These are phyloP conservation scores for Euclidia mi DNA, from an alignment of 2,888 invertebrate genomes.

Conservation along the genomic window DNA sequence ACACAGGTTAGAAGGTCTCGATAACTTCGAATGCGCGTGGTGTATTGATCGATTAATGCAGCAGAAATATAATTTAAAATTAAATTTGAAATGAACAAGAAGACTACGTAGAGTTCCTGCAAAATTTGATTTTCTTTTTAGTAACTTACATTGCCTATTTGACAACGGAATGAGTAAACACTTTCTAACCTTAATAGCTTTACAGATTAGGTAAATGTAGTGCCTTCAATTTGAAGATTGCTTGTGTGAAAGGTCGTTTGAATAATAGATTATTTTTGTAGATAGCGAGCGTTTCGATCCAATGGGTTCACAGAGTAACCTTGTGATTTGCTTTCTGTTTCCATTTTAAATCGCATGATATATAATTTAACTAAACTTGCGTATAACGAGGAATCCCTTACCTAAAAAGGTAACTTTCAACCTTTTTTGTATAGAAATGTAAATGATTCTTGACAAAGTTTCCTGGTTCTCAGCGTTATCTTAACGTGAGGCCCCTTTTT, in stretches of 20 bases:
- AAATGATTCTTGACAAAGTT: conserved; percentile 51
- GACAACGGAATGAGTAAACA: conserved; percentile 14
- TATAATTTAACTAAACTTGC: conserved; percentile 37
- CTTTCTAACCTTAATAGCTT: conserved; percentile 23
- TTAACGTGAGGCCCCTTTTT: conserved; percentile 38
- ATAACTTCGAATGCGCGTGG: no score
- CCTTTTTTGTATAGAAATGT: conserved; percentile 47
- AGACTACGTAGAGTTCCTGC: background rate
- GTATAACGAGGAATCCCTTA: conserved; percentile 21
- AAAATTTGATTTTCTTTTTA: conserved; percentile 3
- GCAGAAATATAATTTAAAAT: no score
- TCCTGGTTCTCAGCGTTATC: conserved; percentile 38
- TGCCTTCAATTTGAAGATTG: conserved; percentile 27
- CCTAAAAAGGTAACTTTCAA: conserved; percentile 34
- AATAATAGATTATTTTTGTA: conserved; percentile 45
- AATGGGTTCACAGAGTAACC: conserved; percentile 20
- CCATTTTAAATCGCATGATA: conserved; percentile 25
- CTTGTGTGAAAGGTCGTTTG: conserved; percentile 40
- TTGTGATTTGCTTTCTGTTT: conserved; percentile 41
- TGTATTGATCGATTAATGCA: no score
- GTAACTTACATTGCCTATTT: conserved; percentile 4
- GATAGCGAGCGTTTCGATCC: conserved; percentile 34
- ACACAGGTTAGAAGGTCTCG: background rate
- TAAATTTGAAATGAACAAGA: no score
- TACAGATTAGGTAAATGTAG: conserved; percentile 29